Evolutionary conservation across 2,797 vertebrate species (phyloP), one percentile per base, ranked within the genome.

Genomic region (Crenichthys baileyi): DNA sequence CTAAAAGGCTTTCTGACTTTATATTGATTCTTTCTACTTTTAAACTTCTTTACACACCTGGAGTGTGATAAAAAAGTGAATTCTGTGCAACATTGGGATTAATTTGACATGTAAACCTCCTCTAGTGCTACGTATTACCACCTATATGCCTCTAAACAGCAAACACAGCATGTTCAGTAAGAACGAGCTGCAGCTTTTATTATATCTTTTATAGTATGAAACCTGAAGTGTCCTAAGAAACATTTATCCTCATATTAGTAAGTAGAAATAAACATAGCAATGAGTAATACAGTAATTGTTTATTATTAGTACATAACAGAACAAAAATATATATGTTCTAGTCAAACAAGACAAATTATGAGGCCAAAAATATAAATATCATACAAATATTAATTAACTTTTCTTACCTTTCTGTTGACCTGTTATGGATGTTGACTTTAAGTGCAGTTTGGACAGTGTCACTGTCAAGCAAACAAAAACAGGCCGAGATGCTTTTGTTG

Each of bases 391-490:
- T 7, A 15, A 22, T 74, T 51, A 26, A 36, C 4, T 22, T 60
- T 50, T 85, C 91, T 90, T 87, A 94, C 93, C 93, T 92, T 80
- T 73, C 36, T 79, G 82, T 68, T 55, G 77, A 76, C 77, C 70
- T 46, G 71, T 68, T 51, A 53, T 56, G 68, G 77, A 76, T 53
- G 76, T 75, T 86, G 71, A 72, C 84, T 85, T 26, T 53, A 70
- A 73, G 70, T 77, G 53, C 82, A 48, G 80, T 73, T 87, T 24
- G 75, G 72, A 79, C 81, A 46, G 15, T 78, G 77, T 87, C 76
- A 67, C 81, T 79, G 73, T 84, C 68, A 79, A 29, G 79, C 44
- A 48, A 48, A 78, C 68, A 80, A 73, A 72, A 41, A 72, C 65
- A 75, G 70, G 67, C 1, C 0, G 55, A 72, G 31, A 11, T 29